phyloP scores from a whole-genome alignment of 2,113 vertebrate species.

The Triplophysa dalaica region DNA sequence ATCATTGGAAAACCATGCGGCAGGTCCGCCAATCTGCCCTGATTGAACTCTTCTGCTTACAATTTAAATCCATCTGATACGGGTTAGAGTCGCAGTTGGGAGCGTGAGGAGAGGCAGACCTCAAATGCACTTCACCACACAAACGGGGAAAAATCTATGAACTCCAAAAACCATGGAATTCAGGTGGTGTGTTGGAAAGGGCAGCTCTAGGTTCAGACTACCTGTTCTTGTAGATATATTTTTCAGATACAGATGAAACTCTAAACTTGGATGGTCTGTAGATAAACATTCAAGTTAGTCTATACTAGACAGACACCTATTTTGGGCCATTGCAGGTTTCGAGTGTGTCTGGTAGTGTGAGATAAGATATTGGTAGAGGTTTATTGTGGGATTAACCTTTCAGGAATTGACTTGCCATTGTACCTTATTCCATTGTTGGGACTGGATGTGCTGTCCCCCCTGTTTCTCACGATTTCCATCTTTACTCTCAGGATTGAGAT shows the following conservation, averaged over 20 bases:
- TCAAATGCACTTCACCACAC: not conserved
- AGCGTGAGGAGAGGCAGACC: slow-evolving; percentile 40
- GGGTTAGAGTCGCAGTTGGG: slow-evolving; percentile 55
- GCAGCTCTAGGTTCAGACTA: not conserved
- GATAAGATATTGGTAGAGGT: not conserved
- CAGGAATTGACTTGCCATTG: not conserved
- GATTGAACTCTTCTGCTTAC: slow-evolving; percentile 72
- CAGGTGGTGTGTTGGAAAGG: slow-evolving; percentile 27
- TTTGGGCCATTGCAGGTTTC: too few relatives aligned
- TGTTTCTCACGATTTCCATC: slow-evolving; percentile 32
- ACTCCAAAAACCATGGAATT: not conserved
- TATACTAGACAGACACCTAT: not conserved
- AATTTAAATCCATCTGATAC: slow-evolving; percentile 71
- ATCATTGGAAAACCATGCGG: slow-evolving; percentile 75
- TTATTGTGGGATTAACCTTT: not conserved
- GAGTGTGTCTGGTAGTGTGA: too few relatives aligned
- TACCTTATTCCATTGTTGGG: not conserved
- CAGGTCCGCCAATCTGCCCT: slow-evolving; percentile 61
- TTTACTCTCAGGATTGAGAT: slow-evolving; percentile 88
- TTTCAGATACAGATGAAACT: not conserved
- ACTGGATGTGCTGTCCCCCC: not conserved
- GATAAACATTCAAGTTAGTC: not conserved
- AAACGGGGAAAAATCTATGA: not conserved
- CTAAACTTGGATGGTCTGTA: not conserved
- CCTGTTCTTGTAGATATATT: not conserved